phyloP scores from a whole-genome alignment of 2,797 vertebrate species.

The Onychomys arenicola region DNA sequence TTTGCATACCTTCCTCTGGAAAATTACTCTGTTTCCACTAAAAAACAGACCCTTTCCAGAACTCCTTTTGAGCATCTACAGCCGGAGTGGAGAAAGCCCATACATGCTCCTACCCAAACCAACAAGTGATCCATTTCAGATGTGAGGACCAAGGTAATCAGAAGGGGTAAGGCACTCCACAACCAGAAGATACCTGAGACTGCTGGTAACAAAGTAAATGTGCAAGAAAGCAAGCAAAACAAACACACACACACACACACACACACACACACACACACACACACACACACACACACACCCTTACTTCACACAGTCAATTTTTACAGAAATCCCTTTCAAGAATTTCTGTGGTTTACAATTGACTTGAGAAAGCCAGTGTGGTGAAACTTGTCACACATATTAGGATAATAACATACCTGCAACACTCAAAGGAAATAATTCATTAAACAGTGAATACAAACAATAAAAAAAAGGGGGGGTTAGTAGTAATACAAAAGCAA shows the following conservation, averaged over 20 bases:
- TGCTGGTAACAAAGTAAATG: neutral
- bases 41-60: neutral
- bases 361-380: neutral
- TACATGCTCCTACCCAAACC: neutral
- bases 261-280: neutral
- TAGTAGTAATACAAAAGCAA: constrained; percentile 1
- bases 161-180: neutral
- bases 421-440: constrained; percentile 4
- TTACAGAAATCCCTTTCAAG: constrained; percentile 20
- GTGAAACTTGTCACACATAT: neutral
- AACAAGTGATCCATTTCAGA: neutral
- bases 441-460: neutral
- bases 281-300: neutral
- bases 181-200: neutral
- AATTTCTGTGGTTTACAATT: neutral
- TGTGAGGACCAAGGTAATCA: neutral
- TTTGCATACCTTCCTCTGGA: neutral
- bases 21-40: neutral
- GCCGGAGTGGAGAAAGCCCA: neutral
- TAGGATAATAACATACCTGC: neutral
- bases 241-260: neutral
- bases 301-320: neutral
- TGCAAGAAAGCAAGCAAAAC: neutral
- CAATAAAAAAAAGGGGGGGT: neutral
- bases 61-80: neutral